phyloP scores from a whole-genome alignment of 2,113 vertebrate species.

The Bambusicola thoracicus region DNA sequence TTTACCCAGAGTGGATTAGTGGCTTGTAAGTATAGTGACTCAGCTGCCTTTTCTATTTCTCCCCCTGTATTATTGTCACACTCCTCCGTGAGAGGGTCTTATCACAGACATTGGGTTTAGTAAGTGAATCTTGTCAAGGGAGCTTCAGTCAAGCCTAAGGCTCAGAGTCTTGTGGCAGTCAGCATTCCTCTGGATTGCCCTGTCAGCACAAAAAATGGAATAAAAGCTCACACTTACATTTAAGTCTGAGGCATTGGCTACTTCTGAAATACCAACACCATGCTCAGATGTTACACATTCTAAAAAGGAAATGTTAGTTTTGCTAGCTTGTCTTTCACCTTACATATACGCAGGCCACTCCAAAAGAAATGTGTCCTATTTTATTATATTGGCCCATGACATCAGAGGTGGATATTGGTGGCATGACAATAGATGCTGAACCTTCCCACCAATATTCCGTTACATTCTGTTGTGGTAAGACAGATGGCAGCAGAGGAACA shows the following conservation, averaged over 20 bases:
- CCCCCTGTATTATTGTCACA: neutral
- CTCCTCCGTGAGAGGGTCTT: conserved; percentile 4
- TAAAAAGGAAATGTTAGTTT: neutral
- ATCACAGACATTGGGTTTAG: neutral
- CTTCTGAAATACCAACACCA: neutral
- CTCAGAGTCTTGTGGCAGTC: conserved; percentile 11
- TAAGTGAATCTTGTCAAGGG: conserved; percentile 45
- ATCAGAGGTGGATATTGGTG: neutral
- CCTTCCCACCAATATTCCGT: neutral
- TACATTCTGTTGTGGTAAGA: neutral
- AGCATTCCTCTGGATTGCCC: conserved; percentile 23
- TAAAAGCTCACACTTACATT: conserved; percentile 8
- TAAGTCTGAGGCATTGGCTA: neutral
- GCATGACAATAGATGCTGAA: neutral
- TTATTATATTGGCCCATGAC: neutral
- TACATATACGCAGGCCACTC: neutral
- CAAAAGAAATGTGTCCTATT: neutral
- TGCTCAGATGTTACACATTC: neutral
- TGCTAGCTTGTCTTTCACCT: neutral
- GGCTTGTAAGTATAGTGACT: conserved; percentile 36
- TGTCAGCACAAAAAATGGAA: conserved; percentile 53
- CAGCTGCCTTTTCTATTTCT: conserved; percentile 32
- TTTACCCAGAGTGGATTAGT: conserved; percentile 1
- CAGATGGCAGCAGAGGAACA: neutral
- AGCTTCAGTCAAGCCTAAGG: conserved; percentile 32